Base-by-base conservation (phyloP, 2,113 vertebrate genomes). In the Oreochromis tanganicae region DNA sequence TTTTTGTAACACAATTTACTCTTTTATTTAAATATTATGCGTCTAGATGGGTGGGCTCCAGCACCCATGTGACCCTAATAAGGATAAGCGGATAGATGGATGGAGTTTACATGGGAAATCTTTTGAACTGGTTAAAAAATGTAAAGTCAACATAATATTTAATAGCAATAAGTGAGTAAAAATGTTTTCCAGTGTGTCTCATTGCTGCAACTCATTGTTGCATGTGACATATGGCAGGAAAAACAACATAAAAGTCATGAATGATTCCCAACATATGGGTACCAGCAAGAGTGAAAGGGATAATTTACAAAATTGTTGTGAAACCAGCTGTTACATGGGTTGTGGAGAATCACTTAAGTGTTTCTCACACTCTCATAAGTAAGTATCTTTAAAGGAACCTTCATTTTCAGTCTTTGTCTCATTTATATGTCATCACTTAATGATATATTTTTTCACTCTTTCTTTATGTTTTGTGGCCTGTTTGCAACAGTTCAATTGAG, bases 21-120 rank as follows among this genome's bases (percentile, higher is more conserved):
- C 10, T 78, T 78, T 48, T 46, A 29, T 48, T 75, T 32, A 75
- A 75, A 50, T 75, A 5, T 50, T 50, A 29, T 19, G 4, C 29
- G 24, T 48, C 19, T 66, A 21, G 34, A 38, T 13, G 61, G 61
- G 61, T 66, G 34, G 19, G 61, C 19, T 13, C 3, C 61, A 66
- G 19, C 34, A 38, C 19, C 34, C 34, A 21, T 66, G 61, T 13
- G 61, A 38, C 34, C 61, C 6, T 38, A 3, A 38, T 21, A 38
- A 66, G 0, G 34, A 66, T 21, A 38, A n/a, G 2, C 0, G 0
- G 11, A 38, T 66, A 38, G 0, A 66, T 21, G 61, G 34, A 66
- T 66, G 32, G 9, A 0, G 10, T 66, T 14, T 19, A 32, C 24
- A 75, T 32, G 27, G 16, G 4, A 78, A 21, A 0, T 32, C 0